Conservation (phyloP, 1,140 invertebrate species). For the Oryctes rhinoceros region DNA sequence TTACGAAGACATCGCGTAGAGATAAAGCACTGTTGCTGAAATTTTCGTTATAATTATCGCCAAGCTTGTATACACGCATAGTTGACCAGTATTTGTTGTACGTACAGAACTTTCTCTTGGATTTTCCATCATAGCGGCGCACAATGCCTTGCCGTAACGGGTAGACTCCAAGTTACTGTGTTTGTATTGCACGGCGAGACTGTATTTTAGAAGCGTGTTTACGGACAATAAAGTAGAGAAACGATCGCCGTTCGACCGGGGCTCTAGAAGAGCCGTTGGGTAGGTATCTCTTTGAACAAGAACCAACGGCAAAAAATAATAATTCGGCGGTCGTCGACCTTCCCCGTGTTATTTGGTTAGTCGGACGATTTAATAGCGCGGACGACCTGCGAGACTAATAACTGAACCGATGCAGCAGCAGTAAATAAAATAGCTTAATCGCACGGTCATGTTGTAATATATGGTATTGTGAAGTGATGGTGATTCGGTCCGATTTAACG, state of each 20-base stretch:
- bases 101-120: not conserved
- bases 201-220: not conserved
- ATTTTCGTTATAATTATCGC: too few relatives aligned
- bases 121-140: not conserved
- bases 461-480: too few relatives aligned
- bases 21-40: too few relatives aligned
- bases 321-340: slow-evolving; percentile 5
- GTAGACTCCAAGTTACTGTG: not conserved
- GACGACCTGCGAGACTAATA: not conserved
- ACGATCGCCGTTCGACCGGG: not conserved
- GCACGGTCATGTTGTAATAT: not conserved
- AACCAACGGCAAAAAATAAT: not conserved
- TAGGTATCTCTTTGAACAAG: not conserved
- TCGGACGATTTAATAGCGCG: slow-evolving; percentile 3
- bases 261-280: not conserved
- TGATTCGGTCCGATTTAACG: too few relatives aligned
- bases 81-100: too few relatives aligned
- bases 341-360: slow-evolving; percentile 5
- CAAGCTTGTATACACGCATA: too few relatives aligned
- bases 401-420: slow-evolving; percentile 2
- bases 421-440: slow-evolving; percentile 1
- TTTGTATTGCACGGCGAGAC: not conserved
- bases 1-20: too few relatives aligned
- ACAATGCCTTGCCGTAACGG: too few relatives aligned
- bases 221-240: not conserved